phyloP scores from a whole-genome alignment of 2,888 invertebrate species.

The Zygothrica quintamaculata region DNA sequence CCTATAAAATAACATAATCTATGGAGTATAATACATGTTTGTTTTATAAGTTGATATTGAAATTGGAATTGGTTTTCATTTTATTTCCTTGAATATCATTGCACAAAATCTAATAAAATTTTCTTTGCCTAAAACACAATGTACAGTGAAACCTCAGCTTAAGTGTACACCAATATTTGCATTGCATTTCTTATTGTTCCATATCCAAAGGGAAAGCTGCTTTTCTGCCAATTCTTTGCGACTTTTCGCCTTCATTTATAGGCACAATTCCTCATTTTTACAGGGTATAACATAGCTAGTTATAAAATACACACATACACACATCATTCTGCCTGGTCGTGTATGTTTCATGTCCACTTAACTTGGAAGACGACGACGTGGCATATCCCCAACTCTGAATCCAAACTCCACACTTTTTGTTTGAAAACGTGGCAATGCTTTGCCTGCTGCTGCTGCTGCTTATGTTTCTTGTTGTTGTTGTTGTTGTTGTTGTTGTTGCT shows the following conservation, averaged over 20 bases:
- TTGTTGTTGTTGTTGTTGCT: too few species aligned
- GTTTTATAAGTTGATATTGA: too few species aligned
- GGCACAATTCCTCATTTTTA: conserved; percentile 4
- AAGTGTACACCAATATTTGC: too few species aligned
- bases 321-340: conserved; percentile 67
- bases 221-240: too few species aligned
- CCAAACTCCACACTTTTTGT: background rate
- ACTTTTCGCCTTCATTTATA: background rate
- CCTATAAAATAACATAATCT: background rate
- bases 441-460: background rate
- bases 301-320: conserved; percentile 61
- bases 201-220: too few species aligned
- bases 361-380: conserved; percentile 61
- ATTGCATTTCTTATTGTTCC: too few species aligned
- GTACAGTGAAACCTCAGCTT: too few species aligned
- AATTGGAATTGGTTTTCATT: too few species aligned
- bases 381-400: conserved; percentile 32
- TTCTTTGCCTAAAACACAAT: too few species aligned
- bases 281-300: conserved; percentile 36
- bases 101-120: too few species aligned
- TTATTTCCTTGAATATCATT: too few species aligned
- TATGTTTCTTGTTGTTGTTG: too few species aligned
- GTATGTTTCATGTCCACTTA: conserved; percentile 78
- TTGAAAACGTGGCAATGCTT: background rate
- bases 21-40: background rate